Conservation (phyloP, 2,888 invertebrate genomes). For the Drosophila seclusa region DNA sequence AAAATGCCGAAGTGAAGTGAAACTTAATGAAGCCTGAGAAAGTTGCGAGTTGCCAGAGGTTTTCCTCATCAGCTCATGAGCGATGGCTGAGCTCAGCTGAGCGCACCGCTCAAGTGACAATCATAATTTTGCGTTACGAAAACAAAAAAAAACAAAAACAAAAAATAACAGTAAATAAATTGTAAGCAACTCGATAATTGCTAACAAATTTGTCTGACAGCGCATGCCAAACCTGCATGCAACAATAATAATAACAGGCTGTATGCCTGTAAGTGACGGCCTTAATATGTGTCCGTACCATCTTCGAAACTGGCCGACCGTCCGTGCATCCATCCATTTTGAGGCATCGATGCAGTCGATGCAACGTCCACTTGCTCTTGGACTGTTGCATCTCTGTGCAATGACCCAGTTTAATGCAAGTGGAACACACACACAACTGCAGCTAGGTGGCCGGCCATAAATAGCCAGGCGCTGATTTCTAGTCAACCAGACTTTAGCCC, state of each 20-base stretch:
- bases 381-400: slow-evolving; percentile 44
- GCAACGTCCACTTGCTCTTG: slow-evolving; percentile 56
- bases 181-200: slow-evolving; percentile 65
- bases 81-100: slow-evolving; percentile 17
- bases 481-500: slow-evolving; percentile 40
- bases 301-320: slow-evolving; percentile 7
- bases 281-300: slow-evolving; percentile 34
- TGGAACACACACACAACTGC: slow-evolving; percentile 68
- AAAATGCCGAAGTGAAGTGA: slow-evolving; percentile 66
- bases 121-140: slow-evolving; percentile 44
- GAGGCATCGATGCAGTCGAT: slow-evolving; percentile 22
- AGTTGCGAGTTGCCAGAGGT: slow-evolving; percentile 53
- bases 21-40: slow-evolving; percentile 81
- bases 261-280: slow-evolving; percentile 10
- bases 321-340: slow-evolving; percentile 28
- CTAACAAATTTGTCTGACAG: slow-evolving; percentile 68
- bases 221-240: slow-evolving; percentile 47
- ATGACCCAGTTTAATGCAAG: slow-evolving; percentile 83
- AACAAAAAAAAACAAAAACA: slow-evolving; percentile 28
- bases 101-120: slow-evolving; percentile 68
- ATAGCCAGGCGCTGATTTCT: slow-evolving; percentile 63
- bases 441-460: slow-evolving; percentile 69
- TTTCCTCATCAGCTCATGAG: slow-evolving; percentile 10
- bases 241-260: slow-evolving; percentile 16
- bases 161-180: slow-evolving; percentile 41